Percentiles rank a stretch among this genome's conserved stretches.
Conservation (phyloP, 2,113 vertebrate genomes). For the Zosterops hypoxanthus region DNA sequence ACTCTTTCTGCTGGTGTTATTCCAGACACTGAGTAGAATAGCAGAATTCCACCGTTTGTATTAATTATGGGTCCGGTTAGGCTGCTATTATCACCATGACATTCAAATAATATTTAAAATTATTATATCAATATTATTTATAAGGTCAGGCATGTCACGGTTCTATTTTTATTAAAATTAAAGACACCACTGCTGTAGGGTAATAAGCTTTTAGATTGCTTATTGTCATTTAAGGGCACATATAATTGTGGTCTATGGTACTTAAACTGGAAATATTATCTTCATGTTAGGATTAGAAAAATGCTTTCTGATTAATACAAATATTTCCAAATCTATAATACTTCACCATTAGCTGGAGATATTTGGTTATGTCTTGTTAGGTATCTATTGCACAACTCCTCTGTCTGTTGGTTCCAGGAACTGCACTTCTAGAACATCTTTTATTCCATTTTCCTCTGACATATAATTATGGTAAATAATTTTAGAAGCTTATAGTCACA, state of each 20-base stretch:
- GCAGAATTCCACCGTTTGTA: conserved; percentile 23
- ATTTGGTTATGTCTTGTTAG: neutral
- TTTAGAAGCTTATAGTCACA: neutral
- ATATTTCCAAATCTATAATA: neutral
- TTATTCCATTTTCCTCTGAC: neutral
- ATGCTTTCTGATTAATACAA: neutral
- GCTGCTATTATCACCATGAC: conserved; percentile 46
- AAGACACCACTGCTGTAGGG: conserved; percentile 13
- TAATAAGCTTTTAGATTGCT: conserved; percentile 34
- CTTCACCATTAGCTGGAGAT: neutral
- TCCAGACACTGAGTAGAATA: neutral
- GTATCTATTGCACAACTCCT: neutral
- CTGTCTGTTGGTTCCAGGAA: neutral
- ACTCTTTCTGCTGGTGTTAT: neutral
- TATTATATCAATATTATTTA: conserved; percentile 68
- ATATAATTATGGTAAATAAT: neutral
- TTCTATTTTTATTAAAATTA: conserved; percentile 62
- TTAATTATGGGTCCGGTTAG: conserved; percentile 37
- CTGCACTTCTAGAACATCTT: neutral
- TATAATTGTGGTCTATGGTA: neutral
- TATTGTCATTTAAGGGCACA: conserved; percentile 23
- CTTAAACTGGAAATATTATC: conserved; percentile 17
- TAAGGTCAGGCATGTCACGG: conserved; percentile 64
- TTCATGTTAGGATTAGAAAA: neutral
- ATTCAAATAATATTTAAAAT: conserved; percentile 68